A percentile compares a stretch with the other conserved stretches of the same genome.
Conservation (phyloP, 53 echinoderm and acorn worm species). For the Astropecten irregularis region DNA sequence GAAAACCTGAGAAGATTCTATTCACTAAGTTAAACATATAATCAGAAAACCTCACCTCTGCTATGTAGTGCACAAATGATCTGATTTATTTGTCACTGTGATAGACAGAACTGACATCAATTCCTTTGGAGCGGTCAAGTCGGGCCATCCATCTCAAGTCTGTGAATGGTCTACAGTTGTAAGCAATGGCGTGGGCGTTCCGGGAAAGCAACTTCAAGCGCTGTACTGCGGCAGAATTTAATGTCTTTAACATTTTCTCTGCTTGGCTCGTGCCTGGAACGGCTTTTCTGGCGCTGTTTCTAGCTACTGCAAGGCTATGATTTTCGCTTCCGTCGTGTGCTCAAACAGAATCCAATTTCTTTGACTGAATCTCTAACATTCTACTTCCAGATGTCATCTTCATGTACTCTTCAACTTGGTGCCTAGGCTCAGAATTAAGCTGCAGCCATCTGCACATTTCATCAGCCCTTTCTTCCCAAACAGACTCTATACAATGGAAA, state of each 20-base stretch:
- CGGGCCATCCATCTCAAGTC: constrained; percentile 54
- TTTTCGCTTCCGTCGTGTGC: constrained; percentile 22
- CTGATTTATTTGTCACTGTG: constrained; percentile 10
- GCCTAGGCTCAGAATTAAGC: constrained; percentile 44
- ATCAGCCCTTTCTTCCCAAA: constrained; percentile 31
- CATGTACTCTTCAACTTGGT: constrained; percentile 48
- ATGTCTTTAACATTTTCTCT: constrained; percentile 35
- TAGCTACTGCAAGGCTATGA: constrained; percentile 24
- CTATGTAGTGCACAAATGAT: constrained; percentile 32
- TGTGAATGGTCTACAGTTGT: constrained; percentile 52
- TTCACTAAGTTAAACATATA: no score
- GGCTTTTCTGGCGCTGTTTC: background rate
- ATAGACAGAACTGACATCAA: constrained; percentile 8
- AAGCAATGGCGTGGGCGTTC: constrained; percentile 62
- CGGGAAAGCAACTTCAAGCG: constrained; percentile 46
- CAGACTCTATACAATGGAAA: constrained; percentile 42
- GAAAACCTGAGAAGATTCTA: no score
- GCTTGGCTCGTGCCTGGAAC: constrained; percentile 30
- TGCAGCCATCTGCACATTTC: constrained; percentile 60
- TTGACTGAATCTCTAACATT: constrained; percentile 18
- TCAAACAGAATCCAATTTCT: no score
- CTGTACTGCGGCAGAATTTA: constrained; percentile 31
- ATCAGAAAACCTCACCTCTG: constrained; percentile 35
- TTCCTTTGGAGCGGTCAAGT: constrained; percentile 6
- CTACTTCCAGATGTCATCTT: constrained; percentile 37